Evolutionary conservation across 1,140 invertebrate species (phyloP).

Genomic region (Papilio polytes): DNA sequence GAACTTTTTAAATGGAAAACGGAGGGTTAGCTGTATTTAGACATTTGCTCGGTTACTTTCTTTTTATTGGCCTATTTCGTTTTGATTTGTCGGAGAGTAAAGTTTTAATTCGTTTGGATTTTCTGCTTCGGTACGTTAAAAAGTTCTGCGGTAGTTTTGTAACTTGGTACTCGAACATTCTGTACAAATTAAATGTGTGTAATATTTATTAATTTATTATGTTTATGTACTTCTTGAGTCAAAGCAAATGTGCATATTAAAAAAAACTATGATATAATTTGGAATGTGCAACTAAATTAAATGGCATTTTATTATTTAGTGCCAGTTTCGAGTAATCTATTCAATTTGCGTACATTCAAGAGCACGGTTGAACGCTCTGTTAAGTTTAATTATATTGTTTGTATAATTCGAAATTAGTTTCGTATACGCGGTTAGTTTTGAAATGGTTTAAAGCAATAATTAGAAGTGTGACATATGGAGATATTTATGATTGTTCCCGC

Average conservation of each 20-base stretch:
- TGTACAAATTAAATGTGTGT: neutral
- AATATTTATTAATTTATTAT: too few relatives aligned
- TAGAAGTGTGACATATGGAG: constrained; percentile 17
- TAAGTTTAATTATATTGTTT: constrained; percentile 40
- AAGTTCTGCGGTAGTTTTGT: constrained; percentile 28
- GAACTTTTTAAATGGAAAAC: constrained; percentile 62
- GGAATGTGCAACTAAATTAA: neutral
- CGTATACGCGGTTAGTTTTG: constrained; percentile 22
- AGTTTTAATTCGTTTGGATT: constrained; percentile 52
- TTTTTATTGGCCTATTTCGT: constrained; percentile 63
- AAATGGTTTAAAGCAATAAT: constrained; percentile 30
- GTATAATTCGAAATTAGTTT: constrained; percentile 36
- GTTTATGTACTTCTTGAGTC: neutral
- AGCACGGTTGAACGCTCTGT: constrained; percentile 38
- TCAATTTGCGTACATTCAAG: constrained; percentile 38
- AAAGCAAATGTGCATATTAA: too few relatives aligned
- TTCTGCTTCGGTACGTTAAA: constrained; percentile 41
- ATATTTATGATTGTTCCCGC: neutral
- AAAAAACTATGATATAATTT: too few relatives aligned
- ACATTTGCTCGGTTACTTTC: constrained; percentile 52
- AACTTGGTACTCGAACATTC: neutral
- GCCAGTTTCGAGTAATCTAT: constrained; percentile 22
- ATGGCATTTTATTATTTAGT: constrained; percentile 21
- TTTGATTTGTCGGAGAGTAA: constrained; percentile 58
- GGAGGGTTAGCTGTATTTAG: constrained; percentile 54